A percentile compares a stretch with the other conserved stretches of the same genome.
Conservation (phyloP, 2,113 vertebrate species). For the Rutilus rutilus region DNA sequence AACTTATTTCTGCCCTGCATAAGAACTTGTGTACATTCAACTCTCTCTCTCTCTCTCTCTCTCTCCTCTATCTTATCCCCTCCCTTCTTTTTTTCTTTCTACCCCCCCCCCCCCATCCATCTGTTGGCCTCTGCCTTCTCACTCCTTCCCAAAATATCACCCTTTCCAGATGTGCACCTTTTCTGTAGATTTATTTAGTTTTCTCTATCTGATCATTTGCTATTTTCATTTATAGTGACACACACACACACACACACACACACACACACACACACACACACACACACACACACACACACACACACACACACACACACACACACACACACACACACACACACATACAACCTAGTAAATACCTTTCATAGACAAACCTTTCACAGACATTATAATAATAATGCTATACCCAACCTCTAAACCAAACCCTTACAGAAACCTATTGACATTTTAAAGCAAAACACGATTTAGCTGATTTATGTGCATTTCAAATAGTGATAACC, state of each 20-base stretch:
- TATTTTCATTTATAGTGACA: neutral
- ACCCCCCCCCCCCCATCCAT: conserved; percentile 2
- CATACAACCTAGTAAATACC: no score
- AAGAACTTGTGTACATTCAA: conserved; percentile 26
- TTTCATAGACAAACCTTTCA: neutral
- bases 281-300: neutral
- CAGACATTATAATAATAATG: neutral
- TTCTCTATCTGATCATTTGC: neutral
- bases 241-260: neutral
- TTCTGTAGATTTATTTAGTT: neutral
- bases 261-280: no score
- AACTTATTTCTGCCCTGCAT: conserved; percentile 38
- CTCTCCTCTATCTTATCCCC: conserved; percentile 17
- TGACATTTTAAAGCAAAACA: conserved; percentile 15
- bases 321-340: no score
- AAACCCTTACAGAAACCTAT: neutral
- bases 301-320: neutral
- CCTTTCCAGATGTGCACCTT: conserved; percentile 58
- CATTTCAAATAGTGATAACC: neutral
- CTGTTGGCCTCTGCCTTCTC: conserved; percentile 21
- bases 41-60: conserved; percentile 18
- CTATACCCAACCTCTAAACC: neutral
- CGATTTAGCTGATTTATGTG: neutral
- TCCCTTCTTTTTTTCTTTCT: conserved; percentile 19
- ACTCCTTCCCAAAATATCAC: conserved; percentile 58